phyloP scores from a whole-genome alignment of 1,140 invertebrate genomes.

The Adelges cooleyi region DNA sequence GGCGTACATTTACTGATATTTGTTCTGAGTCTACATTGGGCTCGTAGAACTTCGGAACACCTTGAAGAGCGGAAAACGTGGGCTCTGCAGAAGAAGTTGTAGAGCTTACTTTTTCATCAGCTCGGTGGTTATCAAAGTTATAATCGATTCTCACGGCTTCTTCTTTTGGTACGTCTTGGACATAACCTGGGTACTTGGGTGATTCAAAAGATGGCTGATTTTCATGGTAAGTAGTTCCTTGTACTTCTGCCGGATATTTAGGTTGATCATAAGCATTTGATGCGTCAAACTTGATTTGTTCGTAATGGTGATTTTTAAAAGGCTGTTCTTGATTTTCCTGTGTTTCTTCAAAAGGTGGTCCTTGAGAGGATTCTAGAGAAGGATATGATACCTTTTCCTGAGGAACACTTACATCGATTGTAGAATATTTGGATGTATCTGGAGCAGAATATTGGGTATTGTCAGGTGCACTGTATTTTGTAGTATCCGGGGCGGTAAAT shows the following conservation, averaged over 20 bases:
- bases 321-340: slow-evolving; percentile 8
- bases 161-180: slow-evolving; percentile 23
- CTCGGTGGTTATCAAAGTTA: slow-evolving; percentile 2
- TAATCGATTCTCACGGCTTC: not conserved
- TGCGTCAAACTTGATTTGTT: slow-evolving; percentile 24
- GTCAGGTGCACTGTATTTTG: slow-evolving; percentile 27
- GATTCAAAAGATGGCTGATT: not conserved
- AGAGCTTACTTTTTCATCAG: not conserved
- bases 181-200: slow-evolving; percentile 12
- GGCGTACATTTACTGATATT: slow-evolving; percentile 27
- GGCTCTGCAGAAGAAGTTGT: slow-evolving; percentile 10
- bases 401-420: slow-evolving; percentile 20
- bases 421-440: slow-evolving; percentile 30
- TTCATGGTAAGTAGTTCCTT: not conserved
- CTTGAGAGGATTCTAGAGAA: not conserved
- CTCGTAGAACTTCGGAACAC: slow-evolving; percentile 29
- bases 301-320: slow-evolving; percentile 28
- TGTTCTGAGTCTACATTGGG: slow-evolving; percentile 23
- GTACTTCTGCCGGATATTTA: not conserved
- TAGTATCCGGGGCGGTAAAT: slow-evolving; percentile 19
- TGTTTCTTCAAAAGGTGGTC: not conserved
- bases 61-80: slow-evolving; percentile 30
- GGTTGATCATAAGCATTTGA: slow-evolving; percentile 13
- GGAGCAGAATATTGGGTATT: slow-evolving; percentile 29
- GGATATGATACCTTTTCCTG: slow-evolving; percentile 29